phyloP scores from a whole-genome alignment of 2,888 invertebrate genomes.

The Hirtodrosophila histrioides region DNA sequence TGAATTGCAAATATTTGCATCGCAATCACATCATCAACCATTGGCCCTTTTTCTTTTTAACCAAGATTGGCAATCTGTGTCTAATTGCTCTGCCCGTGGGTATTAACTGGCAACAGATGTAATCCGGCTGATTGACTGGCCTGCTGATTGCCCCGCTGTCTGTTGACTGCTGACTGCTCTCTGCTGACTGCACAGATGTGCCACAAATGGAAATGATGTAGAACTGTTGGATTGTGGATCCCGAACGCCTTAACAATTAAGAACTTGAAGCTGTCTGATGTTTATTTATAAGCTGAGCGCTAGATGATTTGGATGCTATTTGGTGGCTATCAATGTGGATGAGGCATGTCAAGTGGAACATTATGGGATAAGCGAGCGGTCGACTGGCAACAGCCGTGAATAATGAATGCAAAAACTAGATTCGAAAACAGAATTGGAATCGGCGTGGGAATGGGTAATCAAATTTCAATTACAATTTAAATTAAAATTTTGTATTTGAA shows the following conservation, averaged over 20 bases:
- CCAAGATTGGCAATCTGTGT: conserved; percentile 34
- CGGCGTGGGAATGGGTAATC: conserved; percentile 32
- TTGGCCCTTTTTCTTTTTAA: conserved; percentile 46
- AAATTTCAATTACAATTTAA: neutral
- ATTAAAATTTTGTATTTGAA: conserved; percentile 13
- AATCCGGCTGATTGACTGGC: conserved; percentile 29
- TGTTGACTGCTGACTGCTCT: no score
- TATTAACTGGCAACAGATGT: conserved; percentile 10
- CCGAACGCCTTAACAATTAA: conserved; percentile 43
- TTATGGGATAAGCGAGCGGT: conserved; percentile 28
- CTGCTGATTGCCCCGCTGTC: conserved; percentile 19
- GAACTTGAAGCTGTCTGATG: conserved; percentile 66
- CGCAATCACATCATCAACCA: conserved; percentile 25
- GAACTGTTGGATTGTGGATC: conserved; percentile 7
- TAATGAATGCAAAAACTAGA: conserved; percentile 51
- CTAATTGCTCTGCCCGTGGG: conserved; percentile 15
- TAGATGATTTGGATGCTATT: conserved; percentile 21
- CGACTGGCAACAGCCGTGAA: conserved; percentile 23
- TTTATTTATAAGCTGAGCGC: conserved; percentile 65
- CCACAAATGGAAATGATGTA: conserved; percentile 24
- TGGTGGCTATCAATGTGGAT: conserved; percentile 19
- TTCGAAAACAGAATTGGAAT: neutral
- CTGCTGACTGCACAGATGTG: conserved; percentile 54
- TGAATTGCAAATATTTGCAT: conserved; percentile 58
- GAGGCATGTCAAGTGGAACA: conserved; percentile 31